These are phyloP conservation scores for Phoxinus phoxinus DNA, from an alignment of 2,113 vertebrate genomes.

Conservation along the genomic window DNA sequence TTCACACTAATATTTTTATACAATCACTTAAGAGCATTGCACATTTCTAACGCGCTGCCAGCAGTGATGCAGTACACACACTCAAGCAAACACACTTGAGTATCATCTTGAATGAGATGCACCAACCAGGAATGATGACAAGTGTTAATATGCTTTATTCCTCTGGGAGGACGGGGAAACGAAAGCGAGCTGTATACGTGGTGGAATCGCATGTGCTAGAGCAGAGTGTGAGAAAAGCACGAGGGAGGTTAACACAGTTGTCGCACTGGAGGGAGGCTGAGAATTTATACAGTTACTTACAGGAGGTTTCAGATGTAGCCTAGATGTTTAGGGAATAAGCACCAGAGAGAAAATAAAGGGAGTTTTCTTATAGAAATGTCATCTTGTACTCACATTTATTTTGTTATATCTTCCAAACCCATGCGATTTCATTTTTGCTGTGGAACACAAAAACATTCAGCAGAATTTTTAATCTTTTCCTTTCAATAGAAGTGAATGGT, in stretches of 20 bases:
- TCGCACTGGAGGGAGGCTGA: background rate
- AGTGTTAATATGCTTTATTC: conserved; percentile 15
- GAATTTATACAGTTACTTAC: background rate
- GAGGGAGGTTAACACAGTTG: background rate
- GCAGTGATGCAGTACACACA: background rate
- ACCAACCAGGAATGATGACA: background rate
- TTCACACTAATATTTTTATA: conserved; percentile 18
- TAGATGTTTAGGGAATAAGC: conserved; percentile 1
- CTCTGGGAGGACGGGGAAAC: background rate
- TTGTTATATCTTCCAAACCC: background rate
- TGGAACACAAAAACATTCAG: background rate
- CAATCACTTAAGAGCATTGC: conserved; percentile 1
- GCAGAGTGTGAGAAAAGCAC: background rate
- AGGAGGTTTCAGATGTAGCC: background rate
- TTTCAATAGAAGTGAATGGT: background rate
- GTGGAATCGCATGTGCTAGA: background rate
- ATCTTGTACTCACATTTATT: background rate
- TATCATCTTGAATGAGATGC: background rate
- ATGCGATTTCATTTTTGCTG: background rate
- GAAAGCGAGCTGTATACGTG: background rate
- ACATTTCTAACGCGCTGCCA: background rate
- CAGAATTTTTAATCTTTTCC: background rate
- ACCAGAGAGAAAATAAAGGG: background rate
- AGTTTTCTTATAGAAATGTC: background rate
- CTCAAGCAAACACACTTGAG: background rate